Base-by-base conservation (phyloP, 2,888 invertebrate species). In the Corbicula japonica region DNA sequence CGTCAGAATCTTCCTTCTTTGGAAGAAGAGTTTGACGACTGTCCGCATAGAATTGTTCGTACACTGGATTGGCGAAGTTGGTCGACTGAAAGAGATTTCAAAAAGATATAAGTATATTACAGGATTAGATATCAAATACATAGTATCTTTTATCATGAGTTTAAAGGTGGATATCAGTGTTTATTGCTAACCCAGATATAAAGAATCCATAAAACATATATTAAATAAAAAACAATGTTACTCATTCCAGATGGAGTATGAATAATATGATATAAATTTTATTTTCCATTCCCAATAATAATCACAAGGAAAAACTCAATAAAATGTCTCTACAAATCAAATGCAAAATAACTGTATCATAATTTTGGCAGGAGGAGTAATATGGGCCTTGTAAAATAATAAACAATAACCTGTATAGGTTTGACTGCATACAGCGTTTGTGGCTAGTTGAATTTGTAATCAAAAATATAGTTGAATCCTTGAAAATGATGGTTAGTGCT, bases 21-120 rank as follows among this genome's bases (percentile, higher is more conserved):
- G 69, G 69, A n/a, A 78, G 56, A 18, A 77, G 52, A 28, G 76
- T 69, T 52, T 77, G 78, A 35, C 70, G 62, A 61, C 76, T 74
- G 56, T 79, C 73, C n/a, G 63, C 68, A 46, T 77, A 83, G 66
- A 73, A 83, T 46, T 83, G 83, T 56, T 99, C 99, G 94, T 99
- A 99, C 97, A 99, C 98, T 60, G 99, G 99, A 94, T 99, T 99
- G 91, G 97, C 97, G 95, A 99, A 99, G 94, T 99, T 98, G 28
- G 94, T 94, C 66, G 98, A 83, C 91, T 91, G 89, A 69, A 86
- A 86, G 21, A 73, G n/a, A 70, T n/a, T n/a, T n/a, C n/a, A n/a
- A n/a, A n/a, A 76, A 63, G 60, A 66, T 35, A 60, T 65, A 6
- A 60, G 10, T 6, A 35, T 4, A 4, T 23, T 32, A n/a, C 4